Evolutionary conservation across 1,140 invertebrate genomes (phyloP).

Genomic region (Neotoxoptera formosana): DNA sequence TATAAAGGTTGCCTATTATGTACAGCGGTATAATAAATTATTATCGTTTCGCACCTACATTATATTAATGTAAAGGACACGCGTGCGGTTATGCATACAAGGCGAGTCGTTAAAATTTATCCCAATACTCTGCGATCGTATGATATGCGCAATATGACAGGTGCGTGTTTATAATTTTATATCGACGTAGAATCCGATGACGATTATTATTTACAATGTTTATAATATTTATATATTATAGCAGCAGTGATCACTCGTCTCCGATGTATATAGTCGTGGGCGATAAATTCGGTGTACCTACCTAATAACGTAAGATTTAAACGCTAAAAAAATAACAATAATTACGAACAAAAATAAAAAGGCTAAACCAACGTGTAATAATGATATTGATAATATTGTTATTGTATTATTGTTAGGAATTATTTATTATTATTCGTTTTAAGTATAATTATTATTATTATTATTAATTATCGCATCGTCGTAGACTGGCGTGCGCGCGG

Average conservation of each 20-base stretch:
- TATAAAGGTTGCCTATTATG: neutral
- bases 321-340: neutral
- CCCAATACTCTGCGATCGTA: neutral
- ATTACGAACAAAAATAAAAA: neutral
- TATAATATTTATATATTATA: too few species aligned
- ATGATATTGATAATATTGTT: neutral
- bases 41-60: neutral
- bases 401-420: neutral
- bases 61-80: neutral
- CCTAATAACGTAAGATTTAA: neutral
- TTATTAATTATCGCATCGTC: neutral
- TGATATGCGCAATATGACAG: neutral
- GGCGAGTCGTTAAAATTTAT: neutral
- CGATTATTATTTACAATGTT: too few species aligned
- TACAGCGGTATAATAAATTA: neutral
- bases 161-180: neutral
- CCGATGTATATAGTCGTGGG: too few species aligned
- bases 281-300: neutral
- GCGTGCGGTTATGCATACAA: neutral
- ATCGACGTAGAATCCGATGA: neutral
- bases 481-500: neutral
- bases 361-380: neutral
- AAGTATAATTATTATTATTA: neutral
- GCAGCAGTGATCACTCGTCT: neutral
- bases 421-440: neutral